Base-by-base conservation (phyloP, 2,113 vertebrate genomes). In the Colistium nudipinnis region DNA sequence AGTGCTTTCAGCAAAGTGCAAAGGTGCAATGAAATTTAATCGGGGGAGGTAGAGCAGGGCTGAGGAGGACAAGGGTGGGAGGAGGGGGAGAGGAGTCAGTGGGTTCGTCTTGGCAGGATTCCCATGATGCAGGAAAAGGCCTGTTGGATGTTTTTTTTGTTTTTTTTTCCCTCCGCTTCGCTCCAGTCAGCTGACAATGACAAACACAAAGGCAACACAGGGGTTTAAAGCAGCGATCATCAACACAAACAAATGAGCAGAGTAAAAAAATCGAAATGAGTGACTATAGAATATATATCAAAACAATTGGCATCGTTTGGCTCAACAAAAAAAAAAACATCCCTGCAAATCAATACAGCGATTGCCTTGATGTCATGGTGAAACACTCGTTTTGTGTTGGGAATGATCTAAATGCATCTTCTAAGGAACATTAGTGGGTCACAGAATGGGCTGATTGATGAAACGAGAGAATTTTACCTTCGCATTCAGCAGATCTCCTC, bases 41-140 rank as follows among this genome's bases (percentile, higher is more conserved):
- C 81, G 33, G 27, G n/a, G 30, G 43, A 38, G 24, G 59, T 2
- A 66, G 70, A 70, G 67, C 25, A 48, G 67, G 49, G 35, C 16
- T 27, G 27, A 36, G 49, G 35, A 8, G 28, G 49, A 7, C n/a
- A 19, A 13, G 33, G 57, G 13, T 62, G 59, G 13, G 63, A 31
- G 43, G 64, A 44, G 28, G 31, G 27, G 38, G 60, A 31, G 12
- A 48, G 43, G 49, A 88, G 91, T 89, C 88, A 84, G 3, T 65
- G 87, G 83, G 92, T 93, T 92, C 84, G 44, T 70, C 70, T 22
- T 92, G 92, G 92, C 90, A 79, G 66, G 27, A 0, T 39, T 87
- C 89, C 91, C 52, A 54, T 78, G 61, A 86, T 91, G 91, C 89
- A 89, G 88, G 54, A 57, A 54, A 30, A 25, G 38, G 48, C 44